phyloP scores from a whole-genome alignment of 2,113 vertebrate genomes.

The Typhlomys cinereus region DNA sequence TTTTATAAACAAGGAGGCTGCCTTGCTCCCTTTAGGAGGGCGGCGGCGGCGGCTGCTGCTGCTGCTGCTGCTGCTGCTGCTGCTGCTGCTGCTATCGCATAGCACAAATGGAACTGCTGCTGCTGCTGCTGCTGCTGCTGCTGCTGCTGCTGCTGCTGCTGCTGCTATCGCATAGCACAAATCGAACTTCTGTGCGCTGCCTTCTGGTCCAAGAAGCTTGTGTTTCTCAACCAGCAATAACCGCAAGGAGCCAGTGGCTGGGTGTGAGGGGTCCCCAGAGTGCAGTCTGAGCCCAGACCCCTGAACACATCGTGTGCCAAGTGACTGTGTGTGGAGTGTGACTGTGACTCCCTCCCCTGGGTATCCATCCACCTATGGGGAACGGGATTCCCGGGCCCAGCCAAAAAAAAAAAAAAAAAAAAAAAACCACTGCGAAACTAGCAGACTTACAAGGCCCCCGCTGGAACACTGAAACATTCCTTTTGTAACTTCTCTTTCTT shows the following conservation, averaged over 20 bases:
- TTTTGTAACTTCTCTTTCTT: neutral
- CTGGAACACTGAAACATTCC: conserved; percentile 73
- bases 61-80: no score
- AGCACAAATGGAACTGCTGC: no score
- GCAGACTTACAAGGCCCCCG: conserved; percentile 64
- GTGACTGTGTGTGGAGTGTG: neutral
- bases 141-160: no score
- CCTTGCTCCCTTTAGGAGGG: conserved; percentile 55
- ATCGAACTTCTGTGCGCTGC: neutral
- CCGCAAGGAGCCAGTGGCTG: neutral
- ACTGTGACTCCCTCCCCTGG: neutral
- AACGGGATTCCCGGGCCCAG: conserved; percentile 49
- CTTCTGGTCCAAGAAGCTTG: conserved; percentile 42
- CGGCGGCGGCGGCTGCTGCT: no score
- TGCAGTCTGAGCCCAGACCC: conserved; percentile 28
- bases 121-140: no score
- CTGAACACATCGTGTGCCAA: no score
- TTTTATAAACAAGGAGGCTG: conserved; percentile 77
- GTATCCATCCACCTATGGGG: neutral
- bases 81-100: no score
- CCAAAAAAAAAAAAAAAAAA: no score
- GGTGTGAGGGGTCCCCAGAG: neutral
- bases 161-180: conserved; percentile 6
- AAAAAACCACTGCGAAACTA: conserved; percentile 57
- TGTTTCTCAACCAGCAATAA: neutral